These are phyloP conservation scores for Athene noctua DNA, from an alignment of 2,113 vertebrate species.

Conservation along the genomic window DNA sequence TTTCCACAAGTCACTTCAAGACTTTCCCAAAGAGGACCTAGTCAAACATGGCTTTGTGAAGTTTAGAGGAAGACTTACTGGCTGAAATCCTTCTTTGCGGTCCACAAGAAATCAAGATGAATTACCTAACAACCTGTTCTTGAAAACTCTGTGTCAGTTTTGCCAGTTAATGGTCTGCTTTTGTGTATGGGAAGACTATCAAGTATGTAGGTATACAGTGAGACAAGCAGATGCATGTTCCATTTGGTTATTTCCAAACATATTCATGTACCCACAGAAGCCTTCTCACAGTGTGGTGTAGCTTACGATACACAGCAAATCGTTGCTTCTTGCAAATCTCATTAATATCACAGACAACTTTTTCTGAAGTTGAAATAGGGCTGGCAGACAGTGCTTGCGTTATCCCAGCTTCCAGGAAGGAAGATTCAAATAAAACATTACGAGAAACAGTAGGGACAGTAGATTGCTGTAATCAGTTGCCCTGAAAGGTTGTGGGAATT, in stretches of 20 bases:
- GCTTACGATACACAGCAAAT: background rate
- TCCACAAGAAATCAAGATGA: background rate
- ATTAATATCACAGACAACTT: background rate
- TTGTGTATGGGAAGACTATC: fast-evolving
- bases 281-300: background rate
- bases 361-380: background rate
- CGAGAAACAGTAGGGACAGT: background rate
- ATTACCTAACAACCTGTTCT: background rate
- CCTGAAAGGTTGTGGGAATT: background rate
- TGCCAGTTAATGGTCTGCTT: background rate
- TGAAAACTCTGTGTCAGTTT: background rate
- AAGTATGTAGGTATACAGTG: background rate
- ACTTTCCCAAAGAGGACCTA: background rate
- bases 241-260: background rate
- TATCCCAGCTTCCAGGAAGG: background rate
- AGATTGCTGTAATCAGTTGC: background rate
- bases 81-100: background rate
- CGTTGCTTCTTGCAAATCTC: background rate
- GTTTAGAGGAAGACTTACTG: background rate
- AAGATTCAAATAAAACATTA: background rate
- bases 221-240: background rate
- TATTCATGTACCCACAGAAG: background rate
- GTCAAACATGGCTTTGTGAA: background rate
- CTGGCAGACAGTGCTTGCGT: background rate
- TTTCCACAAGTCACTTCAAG: background rate